Conservation (phyloP, 2,797 vertebrate genomes). For the Petrocephalus schoutedeni region DNA sequence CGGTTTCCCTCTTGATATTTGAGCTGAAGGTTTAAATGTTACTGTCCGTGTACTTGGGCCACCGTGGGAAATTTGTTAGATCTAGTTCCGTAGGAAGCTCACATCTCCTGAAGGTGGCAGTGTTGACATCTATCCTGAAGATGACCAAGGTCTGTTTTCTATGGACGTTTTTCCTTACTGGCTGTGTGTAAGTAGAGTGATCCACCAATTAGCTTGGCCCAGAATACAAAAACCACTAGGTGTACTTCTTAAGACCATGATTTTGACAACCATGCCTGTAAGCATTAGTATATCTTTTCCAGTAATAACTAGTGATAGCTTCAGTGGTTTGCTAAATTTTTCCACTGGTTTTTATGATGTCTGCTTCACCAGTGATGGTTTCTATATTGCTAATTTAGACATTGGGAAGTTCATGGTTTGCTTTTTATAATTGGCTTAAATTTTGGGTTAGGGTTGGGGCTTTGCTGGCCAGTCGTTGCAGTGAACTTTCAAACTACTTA, state of each 20-base stretch:
- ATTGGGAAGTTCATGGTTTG: neutral
- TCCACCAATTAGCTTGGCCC: neutral
- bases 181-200: neutral
- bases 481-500: neutral
- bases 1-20: neutral
- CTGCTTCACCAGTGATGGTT: neutral
- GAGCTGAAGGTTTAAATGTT: neutral
- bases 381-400: neutral
- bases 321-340: neutral
- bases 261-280: neutral
- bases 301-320: neutral
- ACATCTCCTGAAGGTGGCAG: constrained; percentile 1
- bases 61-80: neutral
- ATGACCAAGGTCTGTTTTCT: neutral
- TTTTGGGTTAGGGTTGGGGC: neutral
- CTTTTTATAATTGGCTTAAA: neutral
- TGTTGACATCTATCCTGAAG: neutral
- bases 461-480: neutral
- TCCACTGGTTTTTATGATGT: neutral
- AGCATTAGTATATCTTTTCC: neutral
- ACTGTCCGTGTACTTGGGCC: neutral
- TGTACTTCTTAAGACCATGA: neutral
- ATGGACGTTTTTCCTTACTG: neutral
- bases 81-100: neutral
- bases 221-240: neutral